Percentiles rank a stretch among this genome's conserved stretches.
phyloP scores from a whole-genome alignment of 1,140 invertebrate genomes.

The Meteorus sp. region DNA sequence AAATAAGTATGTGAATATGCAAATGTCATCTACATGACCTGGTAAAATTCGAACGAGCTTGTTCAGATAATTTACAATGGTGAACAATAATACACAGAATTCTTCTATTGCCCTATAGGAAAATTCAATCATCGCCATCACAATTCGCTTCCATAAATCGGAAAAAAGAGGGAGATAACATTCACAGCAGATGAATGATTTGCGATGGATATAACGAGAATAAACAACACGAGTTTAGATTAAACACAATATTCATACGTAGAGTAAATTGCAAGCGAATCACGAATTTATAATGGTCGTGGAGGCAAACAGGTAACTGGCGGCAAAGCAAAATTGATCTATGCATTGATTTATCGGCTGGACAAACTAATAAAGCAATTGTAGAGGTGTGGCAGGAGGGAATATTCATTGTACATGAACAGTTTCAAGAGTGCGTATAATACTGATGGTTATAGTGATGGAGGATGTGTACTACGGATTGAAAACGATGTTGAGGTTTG shows the following conservation, averaged over 20 bases:
- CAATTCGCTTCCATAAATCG: too few relatives aligned
- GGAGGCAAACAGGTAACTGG: constrained; percentile 20
- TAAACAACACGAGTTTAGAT: constrained; percentile 28
- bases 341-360: constrained; percentile 24
- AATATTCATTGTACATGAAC: neutral
- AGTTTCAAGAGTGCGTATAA: neutral
- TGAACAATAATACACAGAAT: too few relatives aligned
- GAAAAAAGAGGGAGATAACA: too few relatives aligned
- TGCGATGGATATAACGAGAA: neutral
- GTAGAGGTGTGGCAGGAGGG: constrained; percentile 1
- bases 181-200: too few relatives aligned
- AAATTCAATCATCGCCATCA: too few relatives aligned
- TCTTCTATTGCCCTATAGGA: too few relatives aligned
- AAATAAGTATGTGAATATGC: too few relatives aligned
- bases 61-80: too few relatives aligned
- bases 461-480: neutral
- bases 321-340: constrained; percentile 28
- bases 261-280: constrained; percentile 22
- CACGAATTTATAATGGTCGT: constrained; percentile 28
- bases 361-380: constrained; percentile 28
- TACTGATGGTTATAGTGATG: neutral
- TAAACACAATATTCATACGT: constrained; percentile 15
- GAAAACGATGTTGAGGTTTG: constrained; percentile 22
- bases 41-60: too few relatives aligned
- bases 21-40: too few relatives aligned